These are phyloP conservation scores for Eupithecia insigniata DNA, from an alignment of 2,888 invertebrate species.

Conservation along the genomic window DNA sequence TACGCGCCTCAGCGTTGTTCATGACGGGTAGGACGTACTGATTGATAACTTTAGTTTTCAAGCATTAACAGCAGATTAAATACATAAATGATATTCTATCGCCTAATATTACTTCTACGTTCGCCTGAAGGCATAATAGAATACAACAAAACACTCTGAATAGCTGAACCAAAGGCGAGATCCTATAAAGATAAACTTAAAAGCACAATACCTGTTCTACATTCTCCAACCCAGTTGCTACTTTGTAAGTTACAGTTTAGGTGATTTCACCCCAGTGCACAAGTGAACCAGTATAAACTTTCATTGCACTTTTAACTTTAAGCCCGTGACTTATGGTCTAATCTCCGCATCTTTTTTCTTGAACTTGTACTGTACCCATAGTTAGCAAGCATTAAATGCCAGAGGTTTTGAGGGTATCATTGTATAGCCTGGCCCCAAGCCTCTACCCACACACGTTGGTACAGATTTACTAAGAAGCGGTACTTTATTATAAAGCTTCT, in stretches of 20 bases:
- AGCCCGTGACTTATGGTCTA: constrained; percentile 6
- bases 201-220: constrained; percentile 36
- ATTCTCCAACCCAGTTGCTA: constrained; percentile 42
- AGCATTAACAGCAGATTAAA: neutral
- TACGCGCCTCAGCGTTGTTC: no score
- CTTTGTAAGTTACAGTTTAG: constrained; percentile 31
- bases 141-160: constrained; percentile 21
- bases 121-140: constrained; percentile 11
- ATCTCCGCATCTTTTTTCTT: neutral
- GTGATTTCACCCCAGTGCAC: constrained; percentile 42
- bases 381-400: constrained; percentile 18
- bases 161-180: constrained; percentile 29
- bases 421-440: constrained; percentile 27
- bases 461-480: constrained; percentile 14
- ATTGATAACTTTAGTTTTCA: no score
- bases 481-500: constrained; percentile 23
- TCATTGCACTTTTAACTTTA: constrained; percentile 21
- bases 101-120: neutral
- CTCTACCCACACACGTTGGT: constrained; percentile 34
- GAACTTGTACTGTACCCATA: neutral
- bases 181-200: constrained; percentile 37
- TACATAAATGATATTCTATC: neutral
- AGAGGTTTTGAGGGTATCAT: constrained; percentile 32
- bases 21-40: no score
- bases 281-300: constrained; percentile 12